Conservation (phyloP, 2,797 vertebrate genomes). For the Bradypus variegatus region DNA sequence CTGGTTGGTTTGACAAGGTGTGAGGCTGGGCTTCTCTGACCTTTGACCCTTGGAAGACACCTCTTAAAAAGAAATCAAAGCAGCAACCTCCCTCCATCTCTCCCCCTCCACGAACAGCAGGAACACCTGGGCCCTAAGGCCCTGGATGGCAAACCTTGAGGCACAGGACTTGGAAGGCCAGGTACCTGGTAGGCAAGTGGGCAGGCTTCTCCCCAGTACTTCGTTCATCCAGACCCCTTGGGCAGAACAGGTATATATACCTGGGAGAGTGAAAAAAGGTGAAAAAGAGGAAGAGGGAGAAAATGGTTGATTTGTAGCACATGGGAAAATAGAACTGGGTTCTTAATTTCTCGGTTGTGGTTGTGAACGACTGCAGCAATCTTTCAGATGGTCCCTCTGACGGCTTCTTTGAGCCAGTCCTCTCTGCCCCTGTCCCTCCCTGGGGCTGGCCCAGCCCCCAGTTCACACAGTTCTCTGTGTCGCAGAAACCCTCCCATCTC, state of each 20-base stretch:
- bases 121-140: neutral
- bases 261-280: constrained; percentile 68
- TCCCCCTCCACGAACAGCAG: neutral
- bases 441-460: neutral
- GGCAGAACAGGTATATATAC: constrained; percentile 78
- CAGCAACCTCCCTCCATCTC: neutral
- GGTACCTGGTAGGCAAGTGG: constrained; percentile 79
- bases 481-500: neutral
- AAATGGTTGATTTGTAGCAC: neutral
- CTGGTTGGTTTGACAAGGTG: neutral
- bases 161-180: neutral
- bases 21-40: neutral
- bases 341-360: neutral
- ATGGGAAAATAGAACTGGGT: neutral
- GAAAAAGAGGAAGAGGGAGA: constrained; percentile 49
- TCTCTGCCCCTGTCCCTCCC: neutral
- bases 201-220: constrained; percentile 74
- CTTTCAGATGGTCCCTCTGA: neutral
- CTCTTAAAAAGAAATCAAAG: constrained; percentile 5
- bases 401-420: neutral
- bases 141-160: neutral
- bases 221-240: constrained; percentile 80
- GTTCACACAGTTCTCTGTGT: neutral
- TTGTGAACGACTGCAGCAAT: neutral
- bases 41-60: neutral